phyloP scores from a whole-genome alignment of 2,888 invertebrate species.

The Allophyes oxyacanthae region DNA sequence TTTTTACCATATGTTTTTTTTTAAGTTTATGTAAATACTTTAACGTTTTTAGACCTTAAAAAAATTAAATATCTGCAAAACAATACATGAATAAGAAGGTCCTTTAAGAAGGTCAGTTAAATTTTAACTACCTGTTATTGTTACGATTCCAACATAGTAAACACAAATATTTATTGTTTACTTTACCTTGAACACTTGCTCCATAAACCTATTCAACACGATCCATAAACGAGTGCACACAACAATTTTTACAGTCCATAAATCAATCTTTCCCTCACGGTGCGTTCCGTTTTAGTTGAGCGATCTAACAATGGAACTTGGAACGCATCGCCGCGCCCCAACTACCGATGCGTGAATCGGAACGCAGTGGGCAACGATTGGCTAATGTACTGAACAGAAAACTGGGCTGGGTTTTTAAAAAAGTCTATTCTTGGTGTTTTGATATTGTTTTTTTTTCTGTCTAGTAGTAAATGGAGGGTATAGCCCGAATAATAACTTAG shows the following conservation, averaged over 20 bases:
- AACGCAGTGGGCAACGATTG: conserved; percentile 46
- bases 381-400: conserved; percentile 56
- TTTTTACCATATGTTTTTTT: no score
- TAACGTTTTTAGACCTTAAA: no score
- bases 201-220: not conserved
- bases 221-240: conserved; percentile 3
- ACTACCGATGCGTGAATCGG: conserved; percentile 50
- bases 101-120: no score
- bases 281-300: conserved; percentile 52
- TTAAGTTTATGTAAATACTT: no score
- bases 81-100: no score
- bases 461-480: no score
- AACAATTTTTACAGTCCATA: conserved; percentile 45
- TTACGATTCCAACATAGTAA: no score
- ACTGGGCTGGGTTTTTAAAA: conserved; percentile 40
- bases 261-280: conserved; percentile 45
- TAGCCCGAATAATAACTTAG: no score
- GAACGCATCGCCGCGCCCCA: conserved; percentile 49
- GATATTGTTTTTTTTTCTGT: no score
- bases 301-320: conserved; percentile 46
- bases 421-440: conserved; percentile 35
- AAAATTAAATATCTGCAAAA: no score
- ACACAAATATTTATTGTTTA: not conserved
- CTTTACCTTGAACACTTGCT: not conserved
- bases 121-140: no score